A percentile compares a stretch with the other conserved stretches of the same genome.
These are phyloP conservation scores for Nerophis lumbriciformis DNA, from an alignment of 2,113 vertebrate genomes.

Conservation along the genomic window DNA sequence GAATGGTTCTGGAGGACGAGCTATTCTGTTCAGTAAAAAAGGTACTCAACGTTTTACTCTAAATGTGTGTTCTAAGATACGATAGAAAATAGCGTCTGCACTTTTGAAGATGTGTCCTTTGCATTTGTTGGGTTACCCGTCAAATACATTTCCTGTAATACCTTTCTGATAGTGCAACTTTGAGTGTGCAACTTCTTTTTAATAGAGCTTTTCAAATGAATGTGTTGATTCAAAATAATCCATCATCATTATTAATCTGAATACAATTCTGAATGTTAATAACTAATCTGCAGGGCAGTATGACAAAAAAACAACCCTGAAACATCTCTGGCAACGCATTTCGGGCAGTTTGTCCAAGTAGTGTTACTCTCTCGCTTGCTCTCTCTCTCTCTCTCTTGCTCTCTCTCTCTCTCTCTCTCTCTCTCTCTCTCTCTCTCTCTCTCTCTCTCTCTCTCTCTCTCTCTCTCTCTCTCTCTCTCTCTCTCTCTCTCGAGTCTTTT, in stretches of 20 bases:
- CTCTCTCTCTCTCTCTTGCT: too few relatives aligned
- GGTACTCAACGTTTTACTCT: conserved; percentile 34
- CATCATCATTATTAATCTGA: too few relatives aligned
- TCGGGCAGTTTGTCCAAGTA: too few relatives aligned
- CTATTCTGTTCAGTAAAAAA: conserved; percentile 38
- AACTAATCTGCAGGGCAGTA: background rate
- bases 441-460: too few relatives aligned
- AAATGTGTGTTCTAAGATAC: background rate
- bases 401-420: too few relatives aligned
- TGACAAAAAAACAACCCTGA: background rate
- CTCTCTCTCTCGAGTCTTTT: too few relatives aligned
- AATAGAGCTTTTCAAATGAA: background rate
- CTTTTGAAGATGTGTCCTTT: conserved; percentile 1
- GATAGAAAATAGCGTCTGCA: too few relatives aligned
- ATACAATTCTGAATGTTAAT: too few relatives aligned
- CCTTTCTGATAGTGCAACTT: background rate
- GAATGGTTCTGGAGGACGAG: conserved; percentile 3
- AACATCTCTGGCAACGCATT: background rate
- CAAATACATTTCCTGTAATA: background rate
- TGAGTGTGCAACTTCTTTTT: background rate
- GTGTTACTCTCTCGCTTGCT: too few relatives aligned
- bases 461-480: too few relatives aligned
- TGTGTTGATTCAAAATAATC: too few relatives aligned
- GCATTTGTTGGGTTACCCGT: background rate
- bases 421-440: too few relatives aligned